Base-by-base conservation (phyloP, 2,113 vertebrate genomes). In the Syngnathoides biaculeatus region DNA sequence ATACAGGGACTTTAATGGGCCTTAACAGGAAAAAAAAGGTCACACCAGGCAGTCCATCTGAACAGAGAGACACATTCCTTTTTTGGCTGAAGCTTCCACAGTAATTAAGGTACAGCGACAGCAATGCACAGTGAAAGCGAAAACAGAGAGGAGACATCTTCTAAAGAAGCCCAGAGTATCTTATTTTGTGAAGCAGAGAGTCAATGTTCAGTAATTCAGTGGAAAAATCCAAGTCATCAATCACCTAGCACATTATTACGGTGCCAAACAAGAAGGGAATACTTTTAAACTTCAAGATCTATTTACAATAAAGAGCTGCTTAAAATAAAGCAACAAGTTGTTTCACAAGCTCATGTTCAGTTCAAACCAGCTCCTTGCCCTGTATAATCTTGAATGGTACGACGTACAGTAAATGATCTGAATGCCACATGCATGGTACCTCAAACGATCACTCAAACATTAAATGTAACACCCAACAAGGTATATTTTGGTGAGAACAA, bases 141-240 rank as follows among this genome's bases (percentile, higher is more conserved):
- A 69, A 67, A 7, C 62, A 67, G 47, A 65, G 40, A 56, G 7
- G 39, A 66, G 68, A 24, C 19, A 73, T 69, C 62, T 47, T 39
- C 7, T 59, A 61, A 76, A 26, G 68, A 71, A 79, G 64, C 60
- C 50, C 40, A 74, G 77, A 69, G 75, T 69, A 73, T 79, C 70
- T 60, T 52, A 45, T 64, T 68, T 66, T 75, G 74, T 62, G 57
- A 56, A 75, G 68, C 48, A 82, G 75, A 72, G 67, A 72, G 64
- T 72, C 80, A 77, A 78, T 74, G 73, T 79, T 71, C 68, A 70
- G 66, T 70, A 75, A 75, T 71, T 55, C 64, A 63, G 72, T 65
- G 84, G 80, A 79, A 85, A 86, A 78, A 83, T 72, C 63, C 64
- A 67, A 35, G 52, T 57, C 27, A 80, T 86, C 81, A 80, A 79